Evolutionary conservation across 2,113 vertebrate species (phyloP), one percentile per base, ranked within the genome.

Genomic region (Melanerpes formicivorus): DNA sequence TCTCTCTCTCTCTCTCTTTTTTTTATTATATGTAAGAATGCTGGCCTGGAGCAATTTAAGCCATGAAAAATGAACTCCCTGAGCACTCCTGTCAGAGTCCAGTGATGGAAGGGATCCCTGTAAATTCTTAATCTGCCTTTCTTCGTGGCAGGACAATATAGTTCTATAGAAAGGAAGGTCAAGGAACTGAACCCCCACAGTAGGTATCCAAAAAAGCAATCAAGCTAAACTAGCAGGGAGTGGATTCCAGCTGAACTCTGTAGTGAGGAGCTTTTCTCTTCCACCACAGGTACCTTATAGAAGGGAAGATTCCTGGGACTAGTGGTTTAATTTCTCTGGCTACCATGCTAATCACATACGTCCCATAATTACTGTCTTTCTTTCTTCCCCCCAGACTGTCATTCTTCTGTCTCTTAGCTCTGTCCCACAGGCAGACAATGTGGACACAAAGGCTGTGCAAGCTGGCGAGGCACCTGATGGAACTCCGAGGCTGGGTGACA

Each of bases 311-410:
- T 99, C 98, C 98, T 98, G 97, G 97, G 97, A 98, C 96, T 97
- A 88, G 97, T 98, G 98, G 98, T 97, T 98, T 98, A 98, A 98
- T 99, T 99, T 98, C 99, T 99, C 98, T 98, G 98, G 98, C 98
- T 98, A 99, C 98, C 98, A 94, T 97, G 97, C 97, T 99, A 99
- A 99, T 99, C 98, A 97, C 98, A 98, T 97, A 96, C 94, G 97
- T 98, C 96, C 96, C 96, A 46, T 98, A 98, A 98, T 98, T 97
- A 98, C 97, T 98, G 97, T 98, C 98, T 97, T 94, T 97, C 97
- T 98, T 98, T 98, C 96, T 97, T 97, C 96, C 56, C 94, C 93
- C 83, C 95, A 98, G 97, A 97, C 98, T 98, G 94, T 97, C 97
- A 98, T 98, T 98, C 97, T 98, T 97, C 97, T 94, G 95, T 96